Evolutionary conservation across 2,888 invertebrate genomes (phyloP).

Genomic region (Autographa pulchrina): DNA sequence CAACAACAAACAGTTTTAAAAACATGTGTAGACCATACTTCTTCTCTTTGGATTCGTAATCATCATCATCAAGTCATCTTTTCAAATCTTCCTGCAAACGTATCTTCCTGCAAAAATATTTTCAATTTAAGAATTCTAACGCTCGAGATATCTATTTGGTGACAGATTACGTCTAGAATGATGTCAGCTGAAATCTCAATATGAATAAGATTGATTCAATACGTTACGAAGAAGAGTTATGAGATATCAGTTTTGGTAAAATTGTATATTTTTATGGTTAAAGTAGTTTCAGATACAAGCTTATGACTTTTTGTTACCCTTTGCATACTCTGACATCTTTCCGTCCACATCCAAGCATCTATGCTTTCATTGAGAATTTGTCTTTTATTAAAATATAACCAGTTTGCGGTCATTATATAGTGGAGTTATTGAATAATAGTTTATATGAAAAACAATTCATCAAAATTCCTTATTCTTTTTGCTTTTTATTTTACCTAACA

Average conservation of each 20-base stretch:
- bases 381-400: no score
- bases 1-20: slow-evolving; percentile 17
- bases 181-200: background rate
- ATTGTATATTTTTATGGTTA: background rate
- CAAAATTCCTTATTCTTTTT: no score
- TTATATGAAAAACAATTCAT: no score
- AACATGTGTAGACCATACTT: slow-evolving; percentile 18
- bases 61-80: background rate
- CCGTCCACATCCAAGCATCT: no score
- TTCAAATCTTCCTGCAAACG: slow-evolving; percentile 5
- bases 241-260: background rate
- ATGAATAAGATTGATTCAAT: background rate
- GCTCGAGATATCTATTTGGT: slow-evolving; percentile 15
- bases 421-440: no score
- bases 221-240: background rate
- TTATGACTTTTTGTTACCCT: no score
- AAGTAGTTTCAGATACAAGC: no score
- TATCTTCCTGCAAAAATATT: slow-evolving; percentile 10
- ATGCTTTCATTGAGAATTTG: no score
- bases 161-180: slow-evolving; percentile 13
- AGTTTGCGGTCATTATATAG: no score
- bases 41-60: background rate
- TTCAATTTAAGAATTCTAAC: slow-evolving; percentile 23
- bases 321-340: no score
- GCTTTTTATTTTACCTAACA: background rate